Evolutionary conservation across 2,797 vertebrate genomes (phyloP), one percentile per base, ranked within the genome.

Genomic region (Pteronotus mesoamericanus): DNA sequence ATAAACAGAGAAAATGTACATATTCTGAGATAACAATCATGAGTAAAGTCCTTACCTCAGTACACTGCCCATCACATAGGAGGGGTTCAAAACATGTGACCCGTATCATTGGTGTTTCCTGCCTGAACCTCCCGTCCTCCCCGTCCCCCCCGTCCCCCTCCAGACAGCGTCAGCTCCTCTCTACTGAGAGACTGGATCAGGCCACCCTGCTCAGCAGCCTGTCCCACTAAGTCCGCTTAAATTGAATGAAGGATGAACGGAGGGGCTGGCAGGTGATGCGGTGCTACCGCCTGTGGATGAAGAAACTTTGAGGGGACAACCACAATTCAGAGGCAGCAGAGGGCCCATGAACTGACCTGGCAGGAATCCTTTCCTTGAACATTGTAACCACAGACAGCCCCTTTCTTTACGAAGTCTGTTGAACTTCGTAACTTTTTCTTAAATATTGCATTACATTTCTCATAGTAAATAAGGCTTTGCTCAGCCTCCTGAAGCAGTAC

Each of bases 331-430:
- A 24, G 39, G 39, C 0, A 2, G 10, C 64, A 26, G 64, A 82
- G 55, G 48, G 32, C 46, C 32, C 48, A 1, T 0, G 34, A n/a
- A 91, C 97, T 88, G 10, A 97, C 97, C 96, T 96, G 85, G 85
- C 97, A 98, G 51, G 94, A 0, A 11, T 97, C 96, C 64, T 94
- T 95, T 51, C 96, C 96, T 34, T 12, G 1, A 3, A 5, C 0
- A 4, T 0, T 91, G 26, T 68, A 95, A 66, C 19, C 97, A 95
- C 97, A 98, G 92, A 97, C 0, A 0, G 0, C 0, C 5, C 95
- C 95, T 68, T 91, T 5, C 2, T 0, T 46, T 29, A 96, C 5
- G 0, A 57, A 0, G 0, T 15, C 1, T 0, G 0, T 0, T 0
- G 2, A 1, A 0, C 0, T 39, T 1, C 1, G 16, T 24, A 51